These are phyloP conservation scores for Scomber japonicus DNA, from an alignment of 2,113 vertebrate genomes.

Conservation along the genomic window DNA sequence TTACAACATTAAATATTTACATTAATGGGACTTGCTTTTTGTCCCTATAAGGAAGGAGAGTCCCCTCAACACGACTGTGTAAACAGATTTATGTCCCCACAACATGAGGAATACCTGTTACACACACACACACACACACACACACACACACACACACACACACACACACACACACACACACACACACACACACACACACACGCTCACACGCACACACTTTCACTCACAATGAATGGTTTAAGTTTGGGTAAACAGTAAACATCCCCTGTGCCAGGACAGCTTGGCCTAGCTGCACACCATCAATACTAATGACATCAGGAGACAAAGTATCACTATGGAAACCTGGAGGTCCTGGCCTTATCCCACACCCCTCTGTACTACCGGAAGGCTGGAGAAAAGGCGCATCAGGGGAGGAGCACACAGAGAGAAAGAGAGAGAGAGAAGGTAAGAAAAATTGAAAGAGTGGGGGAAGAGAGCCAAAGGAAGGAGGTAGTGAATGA, in stretches of 20 bases:
- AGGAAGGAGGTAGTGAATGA: slow-evolving; percentile 58
- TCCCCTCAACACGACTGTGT: no score
- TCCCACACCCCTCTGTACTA: slow-evolving; percentile 55
- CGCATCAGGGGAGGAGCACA: slow-evolving; percentile 10
- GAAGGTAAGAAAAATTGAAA: slow-evolving; percentile 46
- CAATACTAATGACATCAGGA: slow-evolving; percentile 83
- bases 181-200: neutral
- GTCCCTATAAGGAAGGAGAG: no score
- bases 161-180: neutral
- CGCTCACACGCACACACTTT: neutral
- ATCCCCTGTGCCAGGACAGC: slow-evolving; percentile 68
- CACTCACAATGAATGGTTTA: slow-evolving; percentile 46
- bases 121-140: neutral
- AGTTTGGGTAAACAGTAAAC: slow-evolving; percentile 76
- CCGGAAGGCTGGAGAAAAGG: slow-evolving; percentile 53
- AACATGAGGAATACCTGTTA: no score
- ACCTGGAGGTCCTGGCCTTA: slow-evolving; percentile 61
- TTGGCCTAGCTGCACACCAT: slow-evolving; percentile 71
- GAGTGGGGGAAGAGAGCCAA: slow-evolving; percentile 10
- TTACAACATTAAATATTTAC: no score
- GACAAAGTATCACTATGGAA: slow-evolving; percentile 80
- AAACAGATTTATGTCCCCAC: no score
- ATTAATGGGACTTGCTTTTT: no score
- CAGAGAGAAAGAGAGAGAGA: slow-evolving; percentile 18
- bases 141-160: slow-evolving; percentile 20